Conservation (phyloP, 2,113 vertebrate genomes). For the Cygnus atratus region DNA sequence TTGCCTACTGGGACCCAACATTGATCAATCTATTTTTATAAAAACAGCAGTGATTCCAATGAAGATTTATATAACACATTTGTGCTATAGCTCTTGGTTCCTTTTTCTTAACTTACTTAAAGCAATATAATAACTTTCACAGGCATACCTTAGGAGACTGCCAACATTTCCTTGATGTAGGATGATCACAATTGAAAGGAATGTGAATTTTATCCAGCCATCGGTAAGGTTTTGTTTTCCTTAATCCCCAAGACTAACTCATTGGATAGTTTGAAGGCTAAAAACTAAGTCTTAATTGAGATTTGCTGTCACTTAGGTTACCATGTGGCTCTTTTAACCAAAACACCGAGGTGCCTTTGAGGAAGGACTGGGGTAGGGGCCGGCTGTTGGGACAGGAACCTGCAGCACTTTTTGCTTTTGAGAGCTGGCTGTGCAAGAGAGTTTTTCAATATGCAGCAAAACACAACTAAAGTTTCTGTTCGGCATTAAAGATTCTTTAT, state of each 20-base stretch:
- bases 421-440: neutral
- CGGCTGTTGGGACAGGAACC: neutral
- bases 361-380: neutral
- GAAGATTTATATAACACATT: constrained; percentile 67
- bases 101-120: constrained; percentile 42
- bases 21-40: constrained; percentile 43
- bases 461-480: neutral
- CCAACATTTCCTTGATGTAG: constrained; percentile 73
- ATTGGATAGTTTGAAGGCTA: constrained; percentile 51
- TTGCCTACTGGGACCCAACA: neutral
- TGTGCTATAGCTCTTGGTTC: constrained; percentile 32
- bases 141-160: constrained; percentile 44
- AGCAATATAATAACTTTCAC: constrained; percentile 72
- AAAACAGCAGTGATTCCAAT: neutral
- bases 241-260: constrained; percentile 72
- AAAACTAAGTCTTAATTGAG: constrained; percentile 66
- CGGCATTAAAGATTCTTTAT: neutral
- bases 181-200: constrained; percentile 76
- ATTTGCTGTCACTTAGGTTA: constrained; percentile 22
- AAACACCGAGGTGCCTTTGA: neutral
- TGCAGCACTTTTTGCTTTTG: neutral
- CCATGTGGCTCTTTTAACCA: neutral
- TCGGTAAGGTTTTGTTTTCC: constrained; percentile 64
- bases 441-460: neutral
- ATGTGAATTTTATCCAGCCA: constrained; percentile 70